phyloP scores from a whole-genome alignment of 2,888 invertebrate genomes.

The Xanthorhoe designata region DNA sequence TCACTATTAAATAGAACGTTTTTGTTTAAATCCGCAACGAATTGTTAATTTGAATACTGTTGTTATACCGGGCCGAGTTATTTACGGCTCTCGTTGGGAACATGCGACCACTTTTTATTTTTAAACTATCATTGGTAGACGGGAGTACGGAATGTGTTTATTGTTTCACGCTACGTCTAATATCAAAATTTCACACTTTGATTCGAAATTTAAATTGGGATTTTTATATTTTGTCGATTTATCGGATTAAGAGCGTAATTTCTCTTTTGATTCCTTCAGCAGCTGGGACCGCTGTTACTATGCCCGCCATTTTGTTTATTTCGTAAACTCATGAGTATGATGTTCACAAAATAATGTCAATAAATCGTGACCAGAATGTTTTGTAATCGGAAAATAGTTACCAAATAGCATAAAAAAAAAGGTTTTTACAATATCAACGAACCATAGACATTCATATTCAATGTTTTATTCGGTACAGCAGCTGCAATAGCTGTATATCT shows the following conservation, averaged over 20 bases:
- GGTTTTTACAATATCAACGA: too few species aligned
- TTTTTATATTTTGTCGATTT: conserved; percentile 40
- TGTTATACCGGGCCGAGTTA: conserved; percentile 76
- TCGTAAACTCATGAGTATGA: not conserved
- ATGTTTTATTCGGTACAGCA: not conserved
- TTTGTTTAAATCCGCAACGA: conserved; percentile 83
- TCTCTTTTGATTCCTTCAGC: conserved; percentile 2
- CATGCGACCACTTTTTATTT: conserved; percentile 61
- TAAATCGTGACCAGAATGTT: too few species aligned
- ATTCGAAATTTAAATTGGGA: conserved; percentile 53
- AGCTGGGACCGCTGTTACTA: conserved; percentile 2
- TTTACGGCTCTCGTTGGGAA: conserved; percentile 74
- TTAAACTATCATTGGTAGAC: conserved; percentile 38
- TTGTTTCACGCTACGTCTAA: conserved; percentile 74
- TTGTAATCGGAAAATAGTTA: too few species aligned
- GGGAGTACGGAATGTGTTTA: conserved; percentile 76
- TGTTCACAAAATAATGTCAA: too few species aligned
- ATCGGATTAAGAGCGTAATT: conserved; percentile 34
- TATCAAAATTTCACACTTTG: conserved; percentile 69
- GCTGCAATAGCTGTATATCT: not conserved
- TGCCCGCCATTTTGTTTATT: not conserved
- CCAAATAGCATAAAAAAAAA: too few species aligned
- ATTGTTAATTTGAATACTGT: conserved; percentile 82
- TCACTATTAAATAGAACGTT: conserved; percentile 83
- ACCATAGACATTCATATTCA: too few species aligned